These are phyloP conservation scores for Uropsilus gracilis DNA, from an alignment of 2,113 vertebrate genomes.

Conservation along the genomic window DNA sequence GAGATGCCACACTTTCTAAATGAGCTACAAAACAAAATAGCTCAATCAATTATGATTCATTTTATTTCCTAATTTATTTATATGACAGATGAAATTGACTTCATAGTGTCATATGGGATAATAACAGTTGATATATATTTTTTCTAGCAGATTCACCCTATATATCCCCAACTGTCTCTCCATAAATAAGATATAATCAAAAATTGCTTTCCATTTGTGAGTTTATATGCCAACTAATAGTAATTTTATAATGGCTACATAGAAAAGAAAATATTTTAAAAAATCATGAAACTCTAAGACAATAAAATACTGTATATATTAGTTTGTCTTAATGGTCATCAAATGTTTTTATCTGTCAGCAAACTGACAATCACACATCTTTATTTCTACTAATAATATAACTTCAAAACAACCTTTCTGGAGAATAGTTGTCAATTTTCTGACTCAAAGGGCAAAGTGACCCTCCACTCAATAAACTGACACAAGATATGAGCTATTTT, in stretches of 20 bases:
- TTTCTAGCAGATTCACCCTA: background rate
- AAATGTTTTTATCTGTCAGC: background rate
- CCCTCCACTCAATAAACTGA: background rate
- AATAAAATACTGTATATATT: background rate
- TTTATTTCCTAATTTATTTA: constrained; percentile 51
- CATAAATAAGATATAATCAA: background rate
- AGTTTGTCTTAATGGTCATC: background rate
- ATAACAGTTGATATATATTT: background rate
- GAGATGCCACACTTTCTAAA: constrained; percentile 50
- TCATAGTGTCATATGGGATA: background rate
- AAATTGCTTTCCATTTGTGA: background rate
- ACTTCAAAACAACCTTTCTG: background rate
- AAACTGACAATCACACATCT: background rate
- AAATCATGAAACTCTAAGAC: background rate
- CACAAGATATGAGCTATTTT: background rate
- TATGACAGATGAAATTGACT: background rate
- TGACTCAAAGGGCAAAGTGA: background rate
- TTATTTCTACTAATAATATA: background rate
- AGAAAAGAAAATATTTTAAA: background rate
- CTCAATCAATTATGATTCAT: constrained; percentile 27
- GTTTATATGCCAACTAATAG: background rate
- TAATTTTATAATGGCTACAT: background rate
- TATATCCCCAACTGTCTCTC: background rate
- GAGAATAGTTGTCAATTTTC: background rate
- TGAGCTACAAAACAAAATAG: constrained; percentile 59